These are phyloP conservation scores for Idaea aversata DNA, from an alignment of 2,888 invertebrate species.

Conservation along the genomic window DNA sequence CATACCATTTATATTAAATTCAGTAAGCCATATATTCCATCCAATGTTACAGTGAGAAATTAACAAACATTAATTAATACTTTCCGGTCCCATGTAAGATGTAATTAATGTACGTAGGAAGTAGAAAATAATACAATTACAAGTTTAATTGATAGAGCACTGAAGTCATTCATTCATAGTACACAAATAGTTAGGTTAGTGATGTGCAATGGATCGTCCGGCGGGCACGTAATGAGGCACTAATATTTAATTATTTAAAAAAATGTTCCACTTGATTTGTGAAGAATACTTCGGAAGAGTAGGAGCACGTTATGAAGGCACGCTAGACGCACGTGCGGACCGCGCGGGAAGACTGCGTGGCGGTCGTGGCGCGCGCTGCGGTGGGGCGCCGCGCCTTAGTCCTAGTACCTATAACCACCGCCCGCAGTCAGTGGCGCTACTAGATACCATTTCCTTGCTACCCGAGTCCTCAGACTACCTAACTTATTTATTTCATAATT, in stretches of 20 bases:
- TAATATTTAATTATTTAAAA: constrained; percentile 39
- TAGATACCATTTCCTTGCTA: constrained; percentile 23
- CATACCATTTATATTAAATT: constrained; percentile 69
- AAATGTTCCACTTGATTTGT: constrained; percentile 48
- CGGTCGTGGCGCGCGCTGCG: constrained; percentile 61
- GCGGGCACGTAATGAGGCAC: constrained; percentile 47
- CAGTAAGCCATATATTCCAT: constrained; percentile 57
- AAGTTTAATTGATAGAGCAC: constrained; percentile 67
- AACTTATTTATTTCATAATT: constrained; percentile 3
- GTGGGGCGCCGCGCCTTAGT: constrained; percentile 53
- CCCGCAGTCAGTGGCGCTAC: constrained; percentile 54
- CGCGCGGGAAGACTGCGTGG: constrained; percentile 81
- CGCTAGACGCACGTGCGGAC: constrained; percentile 74
- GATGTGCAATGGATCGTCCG: constrained; percentile 37
- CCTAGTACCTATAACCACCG: constrained; percentile 48
- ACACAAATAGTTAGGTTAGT: constrained; percentile 36
- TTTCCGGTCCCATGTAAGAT: constrained; percentile 71
- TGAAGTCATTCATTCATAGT: constrained; percentile 52
- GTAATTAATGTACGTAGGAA: constrained; percentile 68
- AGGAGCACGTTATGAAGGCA: constrained; percentile 54
- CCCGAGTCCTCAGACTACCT: constrained; percentile 6
- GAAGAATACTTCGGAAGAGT: constrained; percentile 53
- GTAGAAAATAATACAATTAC: constrained; percentile 69
- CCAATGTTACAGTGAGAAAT: constrained; percentile 41
- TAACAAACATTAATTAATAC: constrained; percentile 65